Percentiles rank a stretch among this genome's conserved stretches.
These are phyloP conservation scores for Takifugu rubripes DNA, from an alignment of 2,797 vertebrate genomes.

Conservation along the genomic window DNA sequence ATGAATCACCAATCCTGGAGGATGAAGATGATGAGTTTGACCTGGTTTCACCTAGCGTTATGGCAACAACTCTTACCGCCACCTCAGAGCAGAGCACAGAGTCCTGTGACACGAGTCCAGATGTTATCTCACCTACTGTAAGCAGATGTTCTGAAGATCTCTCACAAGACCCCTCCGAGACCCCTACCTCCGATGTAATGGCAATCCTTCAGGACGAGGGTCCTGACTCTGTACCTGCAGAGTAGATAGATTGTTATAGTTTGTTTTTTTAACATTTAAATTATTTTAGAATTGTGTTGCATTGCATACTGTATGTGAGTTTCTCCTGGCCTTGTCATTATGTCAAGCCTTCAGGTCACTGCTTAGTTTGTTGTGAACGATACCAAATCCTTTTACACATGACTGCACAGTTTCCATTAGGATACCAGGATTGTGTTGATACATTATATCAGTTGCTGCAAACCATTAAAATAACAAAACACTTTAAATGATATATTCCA, in stretches of 20 bases:
- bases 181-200: constrained; percentile 77
- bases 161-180: constrained; percentile 79
- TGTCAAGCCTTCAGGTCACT: constrained; percentile 8
- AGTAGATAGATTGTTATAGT: constrained; percentile 41
- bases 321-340: constrained; percentile 7
- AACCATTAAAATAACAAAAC: constrained; percentile 33
- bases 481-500: constrained; percentile 54
- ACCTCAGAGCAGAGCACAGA: constrained; percentile 93
- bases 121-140: constrained; percentile 84
- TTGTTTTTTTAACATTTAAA: constrained; percentile 14
- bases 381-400: constrained; percentile 7
- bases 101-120: constrained; percentile 93
- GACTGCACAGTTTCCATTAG: constrained; percentile 16
- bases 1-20: constrained; percentile 82
- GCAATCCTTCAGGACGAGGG: constrained; percentile 74
- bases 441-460: constrained; percentile 21
- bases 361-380: constrained; percentile 1
- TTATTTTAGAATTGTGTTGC: constrained; percentile 17
- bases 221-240: constrained; percentile 72
- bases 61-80: constrained; percentile 81
- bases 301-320: constrained; percentile 21
- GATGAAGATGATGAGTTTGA: constrained; percentile 90
- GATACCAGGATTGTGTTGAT: constrained; percentile 20
- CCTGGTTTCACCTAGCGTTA: constrained; percentile 78
- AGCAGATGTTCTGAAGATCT: constrained; percentile 93